These are phyloP conservation scores for Tragelaphus oryx DNA, from an alignment of 2,797 vertebrate genomes.

Conservation along the genomic window DNA sequence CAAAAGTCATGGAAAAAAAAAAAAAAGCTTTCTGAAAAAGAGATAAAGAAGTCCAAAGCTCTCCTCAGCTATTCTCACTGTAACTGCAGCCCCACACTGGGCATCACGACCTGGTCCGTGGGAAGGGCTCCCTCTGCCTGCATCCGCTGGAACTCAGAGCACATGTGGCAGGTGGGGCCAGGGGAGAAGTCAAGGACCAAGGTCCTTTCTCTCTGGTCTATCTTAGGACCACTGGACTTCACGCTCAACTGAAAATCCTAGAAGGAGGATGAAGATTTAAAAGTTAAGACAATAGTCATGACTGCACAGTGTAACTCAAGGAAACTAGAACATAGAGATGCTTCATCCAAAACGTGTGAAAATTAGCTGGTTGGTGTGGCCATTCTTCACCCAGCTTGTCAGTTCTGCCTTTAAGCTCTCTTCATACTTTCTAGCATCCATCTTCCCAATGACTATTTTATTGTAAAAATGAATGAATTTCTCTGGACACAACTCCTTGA, in stretches of 20 bases:
- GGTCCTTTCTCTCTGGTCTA: background rate
- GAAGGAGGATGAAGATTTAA: background rate
- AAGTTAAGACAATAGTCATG: background rate
- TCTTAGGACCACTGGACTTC: too few species aligned
- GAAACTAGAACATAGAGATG: background rate
- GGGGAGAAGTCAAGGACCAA: background rate
- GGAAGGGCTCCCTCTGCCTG: background rate
- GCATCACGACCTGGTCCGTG: background rate
- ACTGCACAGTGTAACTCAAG: background rate
- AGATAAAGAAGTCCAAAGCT: background rate
- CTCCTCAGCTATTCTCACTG: background rate
- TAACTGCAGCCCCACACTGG: background rate
- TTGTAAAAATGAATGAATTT: slow-evolving; percentile 71
- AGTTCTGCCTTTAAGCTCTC: slow-evolving; percentile 74
- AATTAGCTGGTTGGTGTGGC: slow-evolving; percentile 60
- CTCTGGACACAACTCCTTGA: slow-evolving; percentile 75
- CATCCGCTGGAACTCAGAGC: fast-evolving
- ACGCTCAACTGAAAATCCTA: background rate
- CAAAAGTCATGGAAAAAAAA: background rate
- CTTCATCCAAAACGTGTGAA: background rate
- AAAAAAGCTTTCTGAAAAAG: background rate
- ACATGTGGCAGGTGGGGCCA: fast-evolving
- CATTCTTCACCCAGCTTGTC: slow-evolving; percentile 69
- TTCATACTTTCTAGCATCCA: slow-evolving; percentile 72
- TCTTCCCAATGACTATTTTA: slow-evolving; percentile 77